phyloP scores from a whole-genome alignment of 2,113 vertebrate genomes.

The Cavia porcellus region DNA sequence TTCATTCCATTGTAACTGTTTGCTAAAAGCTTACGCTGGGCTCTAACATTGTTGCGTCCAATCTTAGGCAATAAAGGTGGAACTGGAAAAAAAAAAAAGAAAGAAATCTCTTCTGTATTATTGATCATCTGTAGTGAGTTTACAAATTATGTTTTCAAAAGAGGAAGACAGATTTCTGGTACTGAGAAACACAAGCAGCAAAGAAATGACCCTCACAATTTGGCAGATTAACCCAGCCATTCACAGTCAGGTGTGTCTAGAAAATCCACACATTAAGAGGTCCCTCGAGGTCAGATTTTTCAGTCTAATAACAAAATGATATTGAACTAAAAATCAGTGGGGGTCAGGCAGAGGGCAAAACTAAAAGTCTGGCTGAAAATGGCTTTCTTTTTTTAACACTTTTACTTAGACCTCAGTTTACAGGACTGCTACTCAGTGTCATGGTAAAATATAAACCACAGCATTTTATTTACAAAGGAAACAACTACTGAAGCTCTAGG shows the following conservation, averaged over 20 bases:
- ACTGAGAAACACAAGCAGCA: constrained; percentile 46
- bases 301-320: constrained; percentile 70
- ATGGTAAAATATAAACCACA: constrained; percentile 58
- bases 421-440: not conserved
- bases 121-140: constrained; percentile 33
- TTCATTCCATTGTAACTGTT: not conserved
- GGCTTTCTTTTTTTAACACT: constrained; percentile 59
- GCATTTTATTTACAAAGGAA: constrained; percentile 57
- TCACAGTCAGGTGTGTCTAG: not conserved
- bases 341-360: constrained; percentile 51
- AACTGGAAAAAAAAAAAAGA: not conserved
- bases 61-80: constrained; percentile 21
- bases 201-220: constrained; percentile 20
- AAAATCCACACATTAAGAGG: constrained; percentile 62
- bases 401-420: constrained; percentile 68
- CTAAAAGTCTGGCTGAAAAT: constrained; percentile 51
- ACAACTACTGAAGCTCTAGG: not conserved
- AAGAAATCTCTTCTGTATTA: not conserved
- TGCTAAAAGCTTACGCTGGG: not conserved
- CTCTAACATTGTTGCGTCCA: not conserved
- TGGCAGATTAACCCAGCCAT: constrained; percentile 59
- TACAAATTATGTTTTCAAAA: constrained; percentile 21
- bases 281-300: constrained; percentile 55
- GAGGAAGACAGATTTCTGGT: constrained; percentile 5
- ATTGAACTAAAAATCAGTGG: constrained; percentile 58